These are phyloP conservation scores for Drosophila fulvimacula DNA, from an alignment of 2,888 invertebrate species.

Conservation along the genomic window DNA sequence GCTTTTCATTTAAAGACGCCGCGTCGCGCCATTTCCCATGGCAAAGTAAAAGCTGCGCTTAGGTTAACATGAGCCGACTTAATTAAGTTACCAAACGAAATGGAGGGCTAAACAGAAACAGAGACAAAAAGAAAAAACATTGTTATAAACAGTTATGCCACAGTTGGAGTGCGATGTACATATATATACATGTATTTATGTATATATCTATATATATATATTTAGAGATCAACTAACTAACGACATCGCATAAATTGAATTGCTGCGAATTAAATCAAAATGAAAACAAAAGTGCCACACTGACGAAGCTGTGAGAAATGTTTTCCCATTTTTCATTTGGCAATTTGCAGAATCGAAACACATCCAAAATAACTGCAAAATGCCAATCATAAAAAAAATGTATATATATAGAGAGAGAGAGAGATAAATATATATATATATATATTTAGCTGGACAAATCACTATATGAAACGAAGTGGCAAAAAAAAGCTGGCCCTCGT, in stretches of 20 bases:
- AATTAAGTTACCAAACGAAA: constrained; percentile 54
- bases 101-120: neutral
- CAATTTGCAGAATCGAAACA: constrained; percentile 41
- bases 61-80: constrained; percentile 46
- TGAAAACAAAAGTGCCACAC: constrained; percentile 57
- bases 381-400: constrained; percentile 49
- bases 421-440: constrained; percentile 1
- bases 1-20: constrained; percentile 62
- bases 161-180: constrained; percentile 15
- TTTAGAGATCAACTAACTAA: constrained; percentile 28
- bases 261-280: constrained; percentile 70
- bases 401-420: neutral
- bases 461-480: constrained; percentile 6
- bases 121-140: constrained; percentile 15
- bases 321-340: constrained; percentile 61
- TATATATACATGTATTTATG: constrained; percentile 2
- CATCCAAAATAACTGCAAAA: constrained; percentile 52
- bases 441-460: constrained; percentile 21
- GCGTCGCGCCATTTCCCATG: constrained; percentile 58
- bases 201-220: neutral
- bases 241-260: constrained; percentile 60
- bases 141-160: constrained; percentile 32
- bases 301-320: constrained; percentile 53
- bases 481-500: constrained; percentile 1
- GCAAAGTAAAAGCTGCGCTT: constrained; percentile 64